A percentile compares a stretch with the other conserved stretches of the same genome.
phyloP scores from a whole-genome alignment of 2,797 vertebrate genomes.

The Intellagama lesueurii region DNA sequence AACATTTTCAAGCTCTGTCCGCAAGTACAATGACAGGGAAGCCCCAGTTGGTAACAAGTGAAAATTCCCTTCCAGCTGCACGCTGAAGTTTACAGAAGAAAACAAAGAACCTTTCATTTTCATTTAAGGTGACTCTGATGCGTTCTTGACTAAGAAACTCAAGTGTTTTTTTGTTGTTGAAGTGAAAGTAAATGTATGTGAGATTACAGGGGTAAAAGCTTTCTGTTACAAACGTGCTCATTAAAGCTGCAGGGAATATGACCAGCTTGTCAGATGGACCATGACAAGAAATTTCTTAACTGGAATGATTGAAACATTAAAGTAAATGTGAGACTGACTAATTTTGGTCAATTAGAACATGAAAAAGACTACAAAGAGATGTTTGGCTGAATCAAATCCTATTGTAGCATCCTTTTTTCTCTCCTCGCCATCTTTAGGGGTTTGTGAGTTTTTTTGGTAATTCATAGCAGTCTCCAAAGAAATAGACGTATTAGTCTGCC shows the following conservation, averaged over 20 bases:
- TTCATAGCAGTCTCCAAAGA: background rate
- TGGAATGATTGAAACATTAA: conserved; percentile 2
- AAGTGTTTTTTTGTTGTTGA: background rate
- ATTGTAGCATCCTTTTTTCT: background rate
- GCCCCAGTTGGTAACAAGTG: background rate
- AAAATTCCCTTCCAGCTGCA: background rate
- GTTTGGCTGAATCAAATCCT: background rate
- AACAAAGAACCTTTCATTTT: conserved; percentile 13
- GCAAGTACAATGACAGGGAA: background rate
- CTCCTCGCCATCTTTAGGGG: too few relatives aligned
- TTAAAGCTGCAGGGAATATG: conserved; percentile 37
- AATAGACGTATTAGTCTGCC: too few relatives aligned
- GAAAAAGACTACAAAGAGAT: background rate
- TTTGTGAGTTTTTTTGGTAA: background rate
- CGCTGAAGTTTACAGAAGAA: background rate
- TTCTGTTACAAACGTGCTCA: conserved; percentile 30
- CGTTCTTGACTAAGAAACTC: conserved; percentile 14
- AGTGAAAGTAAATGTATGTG: conserved; percentile 32
- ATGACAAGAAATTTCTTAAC: conserved; percentile 19
- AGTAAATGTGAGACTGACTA: background rate
- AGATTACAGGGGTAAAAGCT: conserved; percentile 30
- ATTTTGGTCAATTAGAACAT: background rate
- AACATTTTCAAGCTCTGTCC: background rate
- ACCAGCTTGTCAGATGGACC: background rate
- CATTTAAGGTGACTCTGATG: conserved; percentile 25